Evolutionary conservation across 2,888 invertebrate species (phyloP), one percentile per base, ranked within the genome.

Genomic region (Campoletis raptor): DNA sequence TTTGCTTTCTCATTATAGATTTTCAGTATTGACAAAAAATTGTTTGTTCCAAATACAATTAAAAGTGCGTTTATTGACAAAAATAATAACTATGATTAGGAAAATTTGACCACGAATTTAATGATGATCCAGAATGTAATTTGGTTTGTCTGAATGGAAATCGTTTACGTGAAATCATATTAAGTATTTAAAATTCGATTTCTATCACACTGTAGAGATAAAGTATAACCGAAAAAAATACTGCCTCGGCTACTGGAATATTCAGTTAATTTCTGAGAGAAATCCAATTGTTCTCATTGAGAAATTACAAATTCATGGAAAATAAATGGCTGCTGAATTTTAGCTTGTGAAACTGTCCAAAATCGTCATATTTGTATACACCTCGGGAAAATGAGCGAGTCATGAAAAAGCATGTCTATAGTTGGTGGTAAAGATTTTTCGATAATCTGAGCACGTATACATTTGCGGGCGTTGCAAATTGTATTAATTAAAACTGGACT

Each of bases 401-500:
- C 36, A 69, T 48, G 42, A 80, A 84, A 81, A 84, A 48, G 18
- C 66, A 42, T 48, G 66, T 37, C n/a, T 15, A 21, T 30, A 37
- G 36, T 42, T 24, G 72, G 61, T 79, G 88, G 70, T 81, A 86
- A 87, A 88, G 82, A 89, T 86, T 85, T 88, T 85, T 67, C 85
- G 86, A 89, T 90, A 90, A 88, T 87, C 87, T 74, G 79, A 76
- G 87, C 90, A 89, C 88, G 89, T 89, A 87, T 89, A 87, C 83
- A 90, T 90, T 90, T 88, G 88, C 85, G 89, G 42, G 87, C 86
- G 86, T 88, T 87, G 90, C 88, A 89, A 90, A 91, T 91, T 87
- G 88, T 87, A 89, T 91, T 91, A 90, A 90, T 91, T 91, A 91
- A 90, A 90, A 90, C 82, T 86, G 87, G 54, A 87, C 89, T 88